Base-by-base conservation (phyloP, 2,888 invertebrate species). In the Boloria selene region DNA sequence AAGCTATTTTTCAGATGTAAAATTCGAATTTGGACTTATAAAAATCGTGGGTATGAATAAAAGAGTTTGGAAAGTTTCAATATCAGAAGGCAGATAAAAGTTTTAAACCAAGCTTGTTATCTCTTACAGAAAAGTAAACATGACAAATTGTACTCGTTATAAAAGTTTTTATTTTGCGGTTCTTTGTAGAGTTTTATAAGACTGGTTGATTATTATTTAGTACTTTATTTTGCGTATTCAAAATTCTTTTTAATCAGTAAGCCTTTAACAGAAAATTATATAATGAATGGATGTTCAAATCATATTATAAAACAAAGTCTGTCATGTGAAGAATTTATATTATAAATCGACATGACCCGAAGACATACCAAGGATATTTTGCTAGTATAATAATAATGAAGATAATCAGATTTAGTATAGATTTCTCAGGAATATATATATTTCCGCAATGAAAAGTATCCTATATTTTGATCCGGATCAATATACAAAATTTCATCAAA, bases 111-210 rank as follows among this genome's bases (percentile, higher is more conserved):
- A 66, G 65, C 67, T 75, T 73, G 72, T 77, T 75, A 75, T 74
- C 69, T 74, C 70, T 61, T 50, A 65, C 69, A 52, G 56, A 72
- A 73, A 79, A 75, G 74, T 74, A 76, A 74, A 77, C 74, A 65
- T 56, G 66, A 75, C 74, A 75, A 78, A 77, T 77, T 71, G 73
- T 70, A 60, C 67, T 75, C 74, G 75, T 75, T 75, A 65, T 45
- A 62, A 69, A 74, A 75, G 70, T 74, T 75, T 72, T 68, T 58
- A 69, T 67, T 67, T 70, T 56, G 65, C 64, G 61, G 65, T 44
- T 47, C 45, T 45, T 45, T 16, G 61, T 61, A 42, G 51, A 58
- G 61, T 65, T 69, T 61, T 63, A 64, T 69, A 66, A 22, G 31
- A 16, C 44, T 17, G 61, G 42, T 26, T 61, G 64, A 65, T 68